Conservation (phyloP, 1,140 invertebrate species). For the Lordiphosa clarofinis region DNA sequence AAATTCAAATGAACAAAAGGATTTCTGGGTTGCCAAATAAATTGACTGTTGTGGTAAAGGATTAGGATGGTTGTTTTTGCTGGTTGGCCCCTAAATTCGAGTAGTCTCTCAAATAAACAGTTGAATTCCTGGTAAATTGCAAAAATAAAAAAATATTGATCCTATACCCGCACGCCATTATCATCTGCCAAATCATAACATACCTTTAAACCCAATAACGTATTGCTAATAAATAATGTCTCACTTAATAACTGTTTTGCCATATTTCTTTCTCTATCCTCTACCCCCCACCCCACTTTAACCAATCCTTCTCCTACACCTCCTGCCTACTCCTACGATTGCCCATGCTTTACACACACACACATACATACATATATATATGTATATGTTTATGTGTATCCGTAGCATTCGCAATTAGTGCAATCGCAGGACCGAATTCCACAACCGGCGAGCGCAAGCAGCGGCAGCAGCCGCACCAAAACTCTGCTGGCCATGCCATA, state of each 20-base stretch:
- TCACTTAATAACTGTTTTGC: slow-evolving; percentile 42
- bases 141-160: no score
- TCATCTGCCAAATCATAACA: slow-evolving; percentile 14
- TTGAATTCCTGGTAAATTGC: no score
- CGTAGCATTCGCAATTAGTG: slow-evolving; percentile 69
- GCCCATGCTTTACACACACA: slow-evolving; percentile 1
- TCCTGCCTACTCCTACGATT: neutral
- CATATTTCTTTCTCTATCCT: slow-evolving; percentile 34
- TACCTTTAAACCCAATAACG: slow-evolving; percentile 18
- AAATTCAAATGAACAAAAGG: neutral
- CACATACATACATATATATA: neutral
- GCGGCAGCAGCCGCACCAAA: slow-evolving; percentile 82
- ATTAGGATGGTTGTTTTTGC: neutral
- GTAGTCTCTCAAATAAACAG: no score
- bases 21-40: neutral
- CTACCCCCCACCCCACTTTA: neutral
- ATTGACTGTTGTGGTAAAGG: slow-evolving; percentile 1
- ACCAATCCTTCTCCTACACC: slow-evolving; percentile 2
- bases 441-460: slow-evolving; percentile 80
- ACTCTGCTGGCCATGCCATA: slow-evolving; percentile 82
- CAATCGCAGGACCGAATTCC: slow-evolving; percentile 63
- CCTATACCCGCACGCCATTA: neutral
- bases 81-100: no score
- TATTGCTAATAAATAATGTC: slow-evolving; percentile 50
- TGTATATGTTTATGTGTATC: slow-evolving; percentile 1